Evolutionary conservation across 1,140 invertebrate genomes (phyloP), one percentile per base, ranked within the genome.

Genomic region (Meteorus sp.): DNA sequence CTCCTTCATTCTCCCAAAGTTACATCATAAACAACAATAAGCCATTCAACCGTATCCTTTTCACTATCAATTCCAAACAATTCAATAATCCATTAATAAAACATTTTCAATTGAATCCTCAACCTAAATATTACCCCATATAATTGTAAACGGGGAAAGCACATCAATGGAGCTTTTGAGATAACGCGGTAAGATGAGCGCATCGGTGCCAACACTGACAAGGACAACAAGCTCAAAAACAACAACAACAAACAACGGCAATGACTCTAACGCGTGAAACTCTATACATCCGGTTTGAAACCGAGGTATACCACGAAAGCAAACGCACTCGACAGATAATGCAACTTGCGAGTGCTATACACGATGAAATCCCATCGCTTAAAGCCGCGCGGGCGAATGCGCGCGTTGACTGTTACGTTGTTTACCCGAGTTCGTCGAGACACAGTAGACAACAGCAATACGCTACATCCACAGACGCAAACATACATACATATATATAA

Each of bases 301-400:
- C 27, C 29, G 37, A 13, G 50, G 50, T 48, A 22, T 19, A 57
- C 33, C 45, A 23, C 55, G 43, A 48, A 13, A 47, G 33, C 23
- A 23, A 57, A 48, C 45, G 27, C 44, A 57, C 43, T 41, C 52
- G 44, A 35, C 33, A n/a, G 55, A 57, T 57, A 57, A 57, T 57
- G 55, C 55, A 57, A 57, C 44, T 57, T 19, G 48, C 55, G 44
- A 27, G 55, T 48, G n/a, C n/a, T n/a, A 29, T 55, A 48, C 19
- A 27, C 43, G 44, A 48, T 33, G 44, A 57, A 48, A 57, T 57
- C 44, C 55, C 31, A 31, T 39, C 17, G 23, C 39, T 29, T 17
- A 35, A 54, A 17, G 23, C 51, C 37, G 13, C 11, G 13, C 35
- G 6, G 17, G 6, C 8, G 5, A 39, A n/a, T 39, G 6, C 35